Percentiles rank a stretch among this genome's conserved stretches.
These are phyloP conservation scores for Drosophila insularis DNA, from an alignment of 1,140 invertebrate species.

Conservation along the genomic window DNA sequence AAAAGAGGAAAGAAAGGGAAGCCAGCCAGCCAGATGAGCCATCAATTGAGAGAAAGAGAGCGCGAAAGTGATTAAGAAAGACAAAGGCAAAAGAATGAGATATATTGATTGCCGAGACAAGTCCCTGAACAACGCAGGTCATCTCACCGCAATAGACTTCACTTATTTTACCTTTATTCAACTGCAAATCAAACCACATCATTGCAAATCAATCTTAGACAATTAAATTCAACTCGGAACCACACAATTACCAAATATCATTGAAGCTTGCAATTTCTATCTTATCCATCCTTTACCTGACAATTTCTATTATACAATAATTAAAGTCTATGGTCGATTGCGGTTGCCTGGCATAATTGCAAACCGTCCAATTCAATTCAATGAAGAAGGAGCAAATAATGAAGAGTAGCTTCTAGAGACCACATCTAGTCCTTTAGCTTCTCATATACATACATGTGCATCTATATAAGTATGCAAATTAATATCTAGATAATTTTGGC, in stretches of 20 bases:
- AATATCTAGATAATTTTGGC: slow-evolving; percentile 48
- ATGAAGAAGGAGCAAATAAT: no score
- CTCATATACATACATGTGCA: not conserved
- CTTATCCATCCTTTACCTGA: not conserved
- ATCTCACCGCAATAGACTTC: not conserved
- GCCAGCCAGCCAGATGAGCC: no score
- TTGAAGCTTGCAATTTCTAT: not conserved
- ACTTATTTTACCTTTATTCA: not conserved
- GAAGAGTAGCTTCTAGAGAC: not conserved
- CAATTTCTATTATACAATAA: slow-evolving; percentile 14
- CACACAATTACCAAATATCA: not conserved
- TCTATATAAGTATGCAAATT: slow-evolving; percentile 31
- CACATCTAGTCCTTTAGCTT: slow-evolving; percentile 4
- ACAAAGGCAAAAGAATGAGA: not conserved
- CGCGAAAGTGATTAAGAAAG: not conserved
- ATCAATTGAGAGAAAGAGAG: not conserved
- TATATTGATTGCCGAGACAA: not conserved
- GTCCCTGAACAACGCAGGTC: not conserved
- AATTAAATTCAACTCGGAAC: not conserved
- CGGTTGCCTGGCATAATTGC: slow-evolving; percentile 35
- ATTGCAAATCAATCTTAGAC: slow-evolving; percentile 12
- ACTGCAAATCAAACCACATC: not conserved
- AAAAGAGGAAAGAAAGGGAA: slow-evolving; percentile 27
- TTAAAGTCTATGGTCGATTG: slow-evolving; percentile 18
- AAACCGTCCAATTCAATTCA: not conserved